A percentile compares a stretch with the other conserved stretches of the same genome.
These are phyloP conservation scores for Herpailurus yagouaroundi DNA, from an alignment of 2,113 vertebrate species.

Conservation along the genomic window DNA sequence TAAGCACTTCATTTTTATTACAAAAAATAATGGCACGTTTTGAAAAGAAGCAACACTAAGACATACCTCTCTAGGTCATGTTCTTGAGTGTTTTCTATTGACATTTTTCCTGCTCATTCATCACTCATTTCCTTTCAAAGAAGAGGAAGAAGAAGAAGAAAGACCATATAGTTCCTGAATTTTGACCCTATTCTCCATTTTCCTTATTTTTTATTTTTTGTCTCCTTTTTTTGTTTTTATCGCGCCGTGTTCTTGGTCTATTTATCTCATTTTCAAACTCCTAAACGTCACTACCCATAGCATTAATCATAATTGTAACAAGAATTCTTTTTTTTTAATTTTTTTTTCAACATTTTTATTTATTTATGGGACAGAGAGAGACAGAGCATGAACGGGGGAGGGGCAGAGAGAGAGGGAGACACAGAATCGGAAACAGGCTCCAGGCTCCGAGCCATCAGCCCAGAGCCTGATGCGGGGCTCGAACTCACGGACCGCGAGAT, in stretches of 20 bases:
- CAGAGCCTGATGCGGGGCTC: too few relatives aligned
- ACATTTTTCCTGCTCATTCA: not conserved
- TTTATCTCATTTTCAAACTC: not conserved
- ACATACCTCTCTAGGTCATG: not conserved
- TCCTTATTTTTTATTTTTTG: not conserved
- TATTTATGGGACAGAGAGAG: too few relatives aligned
- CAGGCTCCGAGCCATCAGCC: too few relatives aligned
- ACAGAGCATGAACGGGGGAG: too few relatives aligned
- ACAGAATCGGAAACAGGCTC: too few relatives aligned
- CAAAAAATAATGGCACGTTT: conserved; percentile 6
- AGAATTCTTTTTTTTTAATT: not conserved
- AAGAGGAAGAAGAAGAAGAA: not conserved
- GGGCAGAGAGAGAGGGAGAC: too few relatives aligned
- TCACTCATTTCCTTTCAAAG: conserved; percentile 3
- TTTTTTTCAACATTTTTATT: too few relatives aligned
- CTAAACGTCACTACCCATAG: not conserved
- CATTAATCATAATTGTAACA: not conserved
- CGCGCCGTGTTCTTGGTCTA: not conserved
- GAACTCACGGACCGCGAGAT: too few relatives aligned
- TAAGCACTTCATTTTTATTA: not conserved
- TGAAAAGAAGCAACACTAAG: not conserved
- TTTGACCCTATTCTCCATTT: not conserved
- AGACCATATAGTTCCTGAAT: not conserved
- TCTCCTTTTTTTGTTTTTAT: not conserved
- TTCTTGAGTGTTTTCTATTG: not conserved